Evolutionary conservation across 1,140 invertebrate genomes (phyloP).

Genomic region (Hydropsyche tenuis): DNA sequence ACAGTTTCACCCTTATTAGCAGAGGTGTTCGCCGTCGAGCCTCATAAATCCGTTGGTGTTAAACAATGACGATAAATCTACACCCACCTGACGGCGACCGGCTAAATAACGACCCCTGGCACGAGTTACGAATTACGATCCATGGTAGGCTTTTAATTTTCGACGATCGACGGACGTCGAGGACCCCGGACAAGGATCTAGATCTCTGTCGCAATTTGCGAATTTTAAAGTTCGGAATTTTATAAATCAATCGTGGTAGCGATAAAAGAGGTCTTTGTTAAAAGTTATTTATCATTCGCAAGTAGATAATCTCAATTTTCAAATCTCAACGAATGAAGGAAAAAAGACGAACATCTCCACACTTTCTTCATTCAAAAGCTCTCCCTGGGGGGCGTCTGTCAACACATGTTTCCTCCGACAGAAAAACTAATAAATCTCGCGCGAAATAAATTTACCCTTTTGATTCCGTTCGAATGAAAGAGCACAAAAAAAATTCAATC

Average conservation of each 20-base stretch:
- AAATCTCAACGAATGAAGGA: background rate
- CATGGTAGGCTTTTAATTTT: slow-evolving; percentile 14
- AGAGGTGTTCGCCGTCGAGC: background rate
- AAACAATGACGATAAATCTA: slow-evolving; percentile 32
- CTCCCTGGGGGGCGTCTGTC: slow-evolving; percentile 3
- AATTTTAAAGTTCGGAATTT: no score
- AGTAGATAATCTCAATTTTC: background rate
- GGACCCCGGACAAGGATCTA: background rate
- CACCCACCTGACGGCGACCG: slow-evolving; percentile 4
- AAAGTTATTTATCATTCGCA: background rate
- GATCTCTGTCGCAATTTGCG: no score
- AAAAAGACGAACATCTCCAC: background rate
- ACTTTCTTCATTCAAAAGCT: background rate
- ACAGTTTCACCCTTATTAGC: no score
- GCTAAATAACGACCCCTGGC: slow-evolving; percentile 27
- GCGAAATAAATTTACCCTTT: slow-evolving; percentile 33
- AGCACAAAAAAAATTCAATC: slow-evolving; percentile 29
- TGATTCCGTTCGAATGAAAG: slow-evolving; percentile 16
- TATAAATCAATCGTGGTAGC: no score
- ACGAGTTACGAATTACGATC: slow-evolving; percentile 14
- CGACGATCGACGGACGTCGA: background rate
- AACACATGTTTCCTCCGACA: slow-evolving; percentile 28
- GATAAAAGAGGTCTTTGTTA: no score
- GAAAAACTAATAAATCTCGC: slow-evolving; percentile 40
- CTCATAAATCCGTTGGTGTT: slow-evolving; percentile 29